Percentiles rank a stretch among this genome's conserved stretches.
phyloP scores from a whole-genome alignment of 2,888 invertebrate species.

The Horisme vitalbata region DNA sequence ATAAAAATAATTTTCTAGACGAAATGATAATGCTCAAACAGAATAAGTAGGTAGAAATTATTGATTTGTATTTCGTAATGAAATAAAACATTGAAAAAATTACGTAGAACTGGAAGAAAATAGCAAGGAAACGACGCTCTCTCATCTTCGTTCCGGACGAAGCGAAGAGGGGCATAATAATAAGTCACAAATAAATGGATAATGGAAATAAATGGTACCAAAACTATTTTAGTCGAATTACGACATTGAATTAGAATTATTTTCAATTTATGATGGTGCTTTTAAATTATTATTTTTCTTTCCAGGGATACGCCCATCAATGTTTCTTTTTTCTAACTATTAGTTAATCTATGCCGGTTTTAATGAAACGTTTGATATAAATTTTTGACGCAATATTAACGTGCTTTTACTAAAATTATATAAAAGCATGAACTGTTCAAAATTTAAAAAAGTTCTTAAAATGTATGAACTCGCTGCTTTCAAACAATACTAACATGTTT shows the following conservation, averaged over 20 bases:
- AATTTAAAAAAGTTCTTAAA: constrained; percentile 25
- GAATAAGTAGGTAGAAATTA: no score
- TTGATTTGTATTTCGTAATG: no score
- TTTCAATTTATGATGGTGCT: not conserved
- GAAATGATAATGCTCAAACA: no score
- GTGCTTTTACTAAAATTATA: constrained; percentile 20
- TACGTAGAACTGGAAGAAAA: no score
- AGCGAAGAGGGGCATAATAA: no score
- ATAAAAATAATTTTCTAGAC: no score
- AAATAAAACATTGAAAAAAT: no score
- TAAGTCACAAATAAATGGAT: no score
- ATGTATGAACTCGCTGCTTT: constrained; percentile 28
- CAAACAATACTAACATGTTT: constrained; percentile 19
- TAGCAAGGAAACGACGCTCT: no score
- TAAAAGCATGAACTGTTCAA: constrained; percentile 5
- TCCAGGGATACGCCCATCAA: constrained; percentile 26
- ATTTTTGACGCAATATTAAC: constrained; percentile 8
- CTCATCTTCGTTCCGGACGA: no score
- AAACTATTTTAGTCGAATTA: no score
- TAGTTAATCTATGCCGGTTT: constrained; percentile 17
- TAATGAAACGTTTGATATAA: constrained; percentile 7
- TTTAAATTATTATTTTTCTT: constrained; percentile 17
- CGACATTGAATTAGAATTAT: not conserved
- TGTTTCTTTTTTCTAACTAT: constrained; percentile 19
- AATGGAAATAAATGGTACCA: no score